Percentiles rank a stretch among this genome's conserved stretches.
Conservation (phyloP, 2,888 invertebrate genomes). For the Thysanoteuthis rhombus region DNA sequence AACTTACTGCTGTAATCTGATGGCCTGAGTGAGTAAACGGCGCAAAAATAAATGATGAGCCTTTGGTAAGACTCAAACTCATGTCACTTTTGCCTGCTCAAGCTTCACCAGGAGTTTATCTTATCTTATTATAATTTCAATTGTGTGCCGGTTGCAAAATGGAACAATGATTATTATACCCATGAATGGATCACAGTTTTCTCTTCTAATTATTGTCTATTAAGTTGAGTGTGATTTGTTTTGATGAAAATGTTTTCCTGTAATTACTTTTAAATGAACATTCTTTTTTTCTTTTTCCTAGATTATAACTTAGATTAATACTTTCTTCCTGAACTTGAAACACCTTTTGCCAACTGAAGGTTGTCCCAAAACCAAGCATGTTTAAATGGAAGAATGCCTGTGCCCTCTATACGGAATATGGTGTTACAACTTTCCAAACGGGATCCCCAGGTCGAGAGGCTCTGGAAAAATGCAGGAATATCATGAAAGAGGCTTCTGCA, state of each 20-base stretch:
- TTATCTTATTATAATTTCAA: too few relatives aligned
- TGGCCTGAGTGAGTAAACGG: too few relatives aligned
- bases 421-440: neutral
- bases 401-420: neutral
- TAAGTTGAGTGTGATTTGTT: too few relatives aligned
- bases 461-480: neutral
- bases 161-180: too few relatives aligned
- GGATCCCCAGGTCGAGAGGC: neutral
- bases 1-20: too few relatives aligned
- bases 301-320: neutral
- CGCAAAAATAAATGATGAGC: too few relatives aligned
- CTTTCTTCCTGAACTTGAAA: neutral
- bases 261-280: neutral
- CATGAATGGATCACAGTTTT: too few relatives aligned
- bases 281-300: neutral
- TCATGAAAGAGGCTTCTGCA: neutral
- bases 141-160: too few relatives aligned
- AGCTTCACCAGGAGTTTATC: too few relatives aligned
- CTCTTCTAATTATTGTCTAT: too few relatives aligned
- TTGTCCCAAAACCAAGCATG: neutral
- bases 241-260: neutral
- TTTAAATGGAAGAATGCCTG: neutral
- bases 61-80: too few relatives aligned
- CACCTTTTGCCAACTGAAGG: neutral
- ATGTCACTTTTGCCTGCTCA: too few relatives aligned